Evolutionary conservation across 2,797 vertebrate species (phyloP).

Genomic region (Podarcis lilfordi): DNA sequence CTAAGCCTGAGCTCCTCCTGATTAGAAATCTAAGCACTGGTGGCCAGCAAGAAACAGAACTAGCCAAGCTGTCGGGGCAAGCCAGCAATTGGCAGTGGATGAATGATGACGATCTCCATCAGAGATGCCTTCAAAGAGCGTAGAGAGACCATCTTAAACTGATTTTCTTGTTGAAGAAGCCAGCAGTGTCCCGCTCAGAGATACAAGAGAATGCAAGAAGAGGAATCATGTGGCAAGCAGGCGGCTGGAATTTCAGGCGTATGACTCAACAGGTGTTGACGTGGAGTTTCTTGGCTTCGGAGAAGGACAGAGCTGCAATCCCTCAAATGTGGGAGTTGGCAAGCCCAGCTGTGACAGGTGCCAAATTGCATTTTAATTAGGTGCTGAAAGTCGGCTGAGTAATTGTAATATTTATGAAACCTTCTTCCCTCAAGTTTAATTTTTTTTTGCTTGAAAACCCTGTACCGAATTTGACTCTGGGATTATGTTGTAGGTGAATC

Average conservation of each 20-base stretch:
- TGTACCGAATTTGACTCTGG: not conserved
- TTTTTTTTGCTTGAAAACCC: not conserved
- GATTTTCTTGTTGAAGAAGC: not conserved
- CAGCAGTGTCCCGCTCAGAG: not conserved
- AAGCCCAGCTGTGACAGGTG: not conserved
- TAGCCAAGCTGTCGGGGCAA: too few relatives aligned
- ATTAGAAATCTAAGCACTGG: too few relatives aligned
- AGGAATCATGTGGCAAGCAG: not conserved
- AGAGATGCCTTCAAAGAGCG: too few relatives aligned
- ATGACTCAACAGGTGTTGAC: constrained; percentile 20
- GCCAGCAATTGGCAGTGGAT: too few relatives aligned
- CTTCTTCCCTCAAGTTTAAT: not conserved
- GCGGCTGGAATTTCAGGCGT: not conserved
- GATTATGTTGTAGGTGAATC: too few relatives aligned
- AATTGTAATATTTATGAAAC: constrained; percentile 23
- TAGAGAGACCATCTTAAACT: too few relatives aligned
- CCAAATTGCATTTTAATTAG: constrained; percentile 40
- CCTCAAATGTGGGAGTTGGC: constrained; percentile 10
- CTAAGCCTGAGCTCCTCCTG: too few relatives aligned
- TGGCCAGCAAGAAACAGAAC: too few relatives aligned
- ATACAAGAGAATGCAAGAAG: not conserved
- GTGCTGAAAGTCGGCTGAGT: constrained; percentile 34
- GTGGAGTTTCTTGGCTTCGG: not conserved
- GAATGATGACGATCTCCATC: too few relatives aligned
- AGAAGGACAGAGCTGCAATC: constrained; percentile 15